Evolutionary conservation across 2,113 vertebrate species (phyloP), one percentile per base, ranked within the genome.

Genomic region (Junco hyemalis): DNA sequence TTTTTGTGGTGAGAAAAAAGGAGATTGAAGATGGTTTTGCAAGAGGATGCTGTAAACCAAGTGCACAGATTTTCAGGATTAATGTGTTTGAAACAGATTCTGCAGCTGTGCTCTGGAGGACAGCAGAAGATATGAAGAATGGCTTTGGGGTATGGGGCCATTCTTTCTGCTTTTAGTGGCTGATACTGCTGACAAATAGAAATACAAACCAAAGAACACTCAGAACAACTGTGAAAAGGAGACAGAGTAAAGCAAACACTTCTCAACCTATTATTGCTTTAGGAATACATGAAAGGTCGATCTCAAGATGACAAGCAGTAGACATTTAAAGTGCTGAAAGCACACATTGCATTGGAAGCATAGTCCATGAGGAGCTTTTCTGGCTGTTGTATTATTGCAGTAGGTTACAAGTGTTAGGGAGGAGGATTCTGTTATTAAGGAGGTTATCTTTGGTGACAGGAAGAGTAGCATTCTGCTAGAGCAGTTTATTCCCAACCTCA

Each of bases 121-220:
- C 17, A 33, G 33, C 22, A 89, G 48, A 53, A 79, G 14, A 18
- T 45, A 16, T 0, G 4, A 71, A 79, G 23, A 95, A 60, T 36
- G 28, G 18, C 24, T 77, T 48, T 88, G 47, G 11, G 20, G 3
- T 72, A 26, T 25, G 33, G 33, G 65, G 4, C 36, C 1, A 0
- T 80, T 83, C 31, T 80, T 86, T 73, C 14, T 59, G 24, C n/a
- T 84, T 92, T 78, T 60, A 77, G 69, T 56, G 76, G 45, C 35
- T 70, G 76, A 93, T 80, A 84, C 73, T 6, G 29, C 44, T 42
- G 71, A 77, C 76, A 91, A 95, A 86, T 9, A 74, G 69, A 86
- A 96, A 95, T 64, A 38, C 57, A 82, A 81, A 77, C n/a, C 45
- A 65, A 74, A 81, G 65, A 90, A 78, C 33, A 26, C 3, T 1